Conservation (phyloP, 2,888 invertebrate species). For the Malthinus seriepunctatus region DNA sequence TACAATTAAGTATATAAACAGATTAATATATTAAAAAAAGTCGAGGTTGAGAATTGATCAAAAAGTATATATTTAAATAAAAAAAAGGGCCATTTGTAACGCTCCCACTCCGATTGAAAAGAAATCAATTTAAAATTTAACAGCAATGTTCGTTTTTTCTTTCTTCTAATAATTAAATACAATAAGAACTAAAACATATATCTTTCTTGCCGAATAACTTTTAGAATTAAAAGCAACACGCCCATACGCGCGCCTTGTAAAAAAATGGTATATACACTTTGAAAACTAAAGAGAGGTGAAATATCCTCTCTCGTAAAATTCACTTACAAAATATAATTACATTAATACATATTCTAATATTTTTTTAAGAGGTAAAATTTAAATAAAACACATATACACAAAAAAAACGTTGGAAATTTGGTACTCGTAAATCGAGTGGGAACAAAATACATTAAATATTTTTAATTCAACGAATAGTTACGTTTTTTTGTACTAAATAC, state of each 20-base stretch:
- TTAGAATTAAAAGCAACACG: not conserved
- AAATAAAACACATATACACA: not conserved
- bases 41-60: not conserved
- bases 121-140: not conserved
- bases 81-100: not conserved
- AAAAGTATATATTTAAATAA: not conserved
- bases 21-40: not conserved
- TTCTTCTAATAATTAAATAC: not conserved
- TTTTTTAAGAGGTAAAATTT: not conserved
- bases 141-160: not conserved
- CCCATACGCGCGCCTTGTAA: not conserved
- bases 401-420: not conserved
- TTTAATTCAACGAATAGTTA: not conserved
- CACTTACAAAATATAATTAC: not conserved
- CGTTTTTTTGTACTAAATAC: not conserved
- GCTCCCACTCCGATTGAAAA: not conserved
- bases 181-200: slow-evolving; percentile 1
- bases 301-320: not conserved
- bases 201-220: not conserved
- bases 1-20: slow-evolving; percentile 1
- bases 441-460: slow-evolving; percentile 3
- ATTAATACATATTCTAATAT: not conserved
- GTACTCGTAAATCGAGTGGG: not conserved
- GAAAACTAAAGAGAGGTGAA: not conserved
- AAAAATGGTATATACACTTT: slow-evolving; percentile 5